Base-by-base conservation (phyloP, 2,113 vertebrate species). In the Dipodomys stephensi region DNA sequence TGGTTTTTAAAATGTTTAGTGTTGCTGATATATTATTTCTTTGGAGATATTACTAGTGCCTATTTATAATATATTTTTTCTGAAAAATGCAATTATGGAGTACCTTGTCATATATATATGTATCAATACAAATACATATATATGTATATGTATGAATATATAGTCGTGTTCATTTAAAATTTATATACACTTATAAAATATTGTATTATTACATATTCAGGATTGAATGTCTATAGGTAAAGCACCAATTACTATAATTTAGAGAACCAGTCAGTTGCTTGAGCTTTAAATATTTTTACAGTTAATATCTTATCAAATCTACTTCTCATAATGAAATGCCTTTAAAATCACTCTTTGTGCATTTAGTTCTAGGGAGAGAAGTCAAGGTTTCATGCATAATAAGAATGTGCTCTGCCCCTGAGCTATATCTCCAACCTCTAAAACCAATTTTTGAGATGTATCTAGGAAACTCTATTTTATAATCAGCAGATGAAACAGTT, bases 281-380 rank as follows among this genome's bases (percentile, higher is more conserved):
- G 13, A 77, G 10, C 91, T 93, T 95, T 83, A 73, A 87, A 87
- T 23, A 23, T 83, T 91, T 92, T 89, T 65, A 92, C 32, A 80
- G 13, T 72, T 72, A 72, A 19, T 88, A 39, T n/a, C 53, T 77
- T 18, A 62, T 27, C 13, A 32, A 18, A 57, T 82, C 19, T 84
- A 19, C 49, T 84, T 93, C 12, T 65, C 62, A 53, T 77, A 64
- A 62, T 81, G 4, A 3, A 6, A 62, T 78, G 93, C 65, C 35
- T 69, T 91, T 73, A 27, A 87, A 92, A 91, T 20, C 62, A 79
- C 93, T 95, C 23, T 35, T 35, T 16, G 16, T 84, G 44, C 20
- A 27, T 89, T 9, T 23, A 22, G 25, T 19, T 22, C 32, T 87
- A 44, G 19, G 49, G 62, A 67, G 25, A 53, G 28, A 74, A 15